Evolutionary conservation across 2,888 invertebrate species (phyloP).

Genomic region (Agrotis exclamationis): DNA sequence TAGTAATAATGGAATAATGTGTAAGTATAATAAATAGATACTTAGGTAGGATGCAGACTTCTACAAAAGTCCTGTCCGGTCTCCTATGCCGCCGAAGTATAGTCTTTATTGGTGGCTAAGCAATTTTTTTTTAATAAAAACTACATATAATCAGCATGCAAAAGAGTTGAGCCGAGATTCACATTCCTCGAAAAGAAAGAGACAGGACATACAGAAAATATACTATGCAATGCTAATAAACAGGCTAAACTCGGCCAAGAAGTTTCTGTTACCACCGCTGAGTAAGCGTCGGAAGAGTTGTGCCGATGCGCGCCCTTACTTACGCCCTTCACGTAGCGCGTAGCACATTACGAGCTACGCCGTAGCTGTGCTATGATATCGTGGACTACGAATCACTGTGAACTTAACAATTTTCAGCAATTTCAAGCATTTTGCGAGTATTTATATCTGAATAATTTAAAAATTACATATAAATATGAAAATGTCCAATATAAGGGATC

Average conservation of each 20-base stretch:
- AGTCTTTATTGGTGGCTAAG: too few relatives aligned
- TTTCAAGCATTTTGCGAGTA: background rate
- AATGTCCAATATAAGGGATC: too few relatives aligned
- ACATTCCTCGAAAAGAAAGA: background rate
- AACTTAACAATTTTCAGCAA: background rate
- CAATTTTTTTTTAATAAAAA: too few relatives aligned
- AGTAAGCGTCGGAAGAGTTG: too few relatives aligned
- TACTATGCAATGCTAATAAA: too few relatives aligned
- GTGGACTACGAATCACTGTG: background rate
- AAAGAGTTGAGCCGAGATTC: background rate
- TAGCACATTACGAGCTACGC: slow-evolving; percentile 8
- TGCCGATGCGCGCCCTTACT: too few relatives aligned
- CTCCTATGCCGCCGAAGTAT: background rate
- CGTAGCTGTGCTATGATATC: slow-evolving; percentile 16
- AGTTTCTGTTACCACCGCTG: too few relatives aligned
- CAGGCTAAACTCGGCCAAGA: too few relatives aligned
- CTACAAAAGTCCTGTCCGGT: background rate
- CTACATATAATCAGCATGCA: background rate
- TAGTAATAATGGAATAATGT: background rate
- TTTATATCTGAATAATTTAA: background rate
- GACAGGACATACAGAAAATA: background rate
- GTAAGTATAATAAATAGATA: background rate
- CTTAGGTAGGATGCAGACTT: too few relatives aligned
- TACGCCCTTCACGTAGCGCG: background rate
- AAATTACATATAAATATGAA: too few relatives aligned